Base-by-base conservation (phyloP, 2,888 invertebrate genomes). In the Hirtodrosophila duncani region DNA sequence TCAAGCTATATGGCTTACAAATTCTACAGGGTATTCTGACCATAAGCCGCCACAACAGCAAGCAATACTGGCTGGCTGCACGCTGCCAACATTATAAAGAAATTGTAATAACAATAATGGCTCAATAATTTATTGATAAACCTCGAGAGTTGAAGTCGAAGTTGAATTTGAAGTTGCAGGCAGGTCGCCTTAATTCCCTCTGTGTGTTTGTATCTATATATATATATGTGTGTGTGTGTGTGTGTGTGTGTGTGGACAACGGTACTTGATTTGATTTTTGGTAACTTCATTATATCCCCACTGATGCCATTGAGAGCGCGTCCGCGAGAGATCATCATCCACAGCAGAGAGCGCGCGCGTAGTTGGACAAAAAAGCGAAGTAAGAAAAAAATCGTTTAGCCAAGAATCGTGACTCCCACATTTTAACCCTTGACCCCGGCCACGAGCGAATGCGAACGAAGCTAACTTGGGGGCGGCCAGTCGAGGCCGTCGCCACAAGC, bases 341-440 rank as follows among this genome's bases (percentile, higher is more conserved):
- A 18, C 11, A 20, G 9, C 31, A 36, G 26, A 41, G 39, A 30
- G 48, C 49, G 67, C 57, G 68, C 69, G 70, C 74, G 71, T 74
- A 72, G 36, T 63, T 51, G 42, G 43, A 39, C 41, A 55, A 48
- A 53, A 48, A 44, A 51, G 26, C 46, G 45, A 38, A 31, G 16
- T 11, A 27, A 37, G 24, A 26, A 39, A 16, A 53, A 48, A 49
- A 50, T 51, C 57, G 57, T 44, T 52, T 70, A 55, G 71, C 50
- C 64, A 56, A 58, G 75, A 84, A 84, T 85, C 85, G 85, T 85
- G 85, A 85, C 85, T 85, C 85, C 85, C 74, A 84, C 85, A 85
- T 84, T 83, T 85, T 85, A 84, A 85, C 85, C 85, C 81, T 84
- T 85, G 85, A 85, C 83, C 85, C 68, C 45, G 78, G 78, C 80